Conservation (phyloP, 2,113 vertebrate species). For the Tupaia chinensis region DNA sequence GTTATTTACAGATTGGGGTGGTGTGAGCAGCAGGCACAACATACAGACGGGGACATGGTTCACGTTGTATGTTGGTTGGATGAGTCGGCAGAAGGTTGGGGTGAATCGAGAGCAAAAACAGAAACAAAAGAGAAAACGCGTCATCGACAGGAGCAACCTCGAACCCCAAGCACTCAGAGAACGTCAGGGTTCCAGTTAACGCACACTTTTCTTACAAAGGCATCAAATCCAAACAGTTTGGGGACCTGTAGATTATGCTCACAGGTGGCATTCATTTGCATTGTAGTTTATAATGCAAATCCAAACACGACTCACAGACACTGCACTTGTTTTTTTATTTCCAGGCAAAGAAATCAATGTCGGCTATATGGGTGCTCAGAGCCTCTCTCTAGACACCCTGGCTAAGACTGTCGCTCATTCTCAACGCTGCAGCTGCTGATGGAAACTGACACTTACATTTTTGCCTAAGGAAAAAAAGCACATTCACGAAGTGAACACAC, state of each 20-base stretch:
- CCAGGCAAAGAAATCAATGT: conserved; percentile 86
- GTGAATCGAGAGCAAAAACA: conserved; percentile 88
- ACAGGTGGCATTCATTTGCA: conserved; percentile 86
- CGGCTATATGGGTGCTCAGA: conserved; percentile 75
- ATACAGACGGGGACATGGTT: conserved; percentile 91
- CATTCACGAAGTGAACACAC: conserved; percentile 79
- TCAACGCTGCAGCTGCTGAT: not conserved
- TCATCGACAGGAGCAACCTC: conserved; percentile 87
- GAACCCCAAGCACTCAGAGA: conserved; percentile 83
- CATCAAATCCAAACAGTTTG: conserved; percentile 70
- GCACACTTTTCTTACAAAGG: conserved; percentile 71
- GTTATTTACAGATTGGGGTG: conserved; percentile 85
- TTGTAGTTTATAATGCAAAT: conserved; percentile 88
- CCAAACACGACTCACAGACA: conserved; percentile 84
- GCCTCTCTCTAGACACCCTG: not conserved
- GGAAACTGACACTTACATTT: conserved; percentile 83
- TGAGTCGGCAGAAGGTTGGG: conserved; percentile 91
- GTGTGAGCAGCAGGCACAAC: conserved; percentile 88
- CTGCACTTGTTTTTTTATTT: conserved; percentile 84
- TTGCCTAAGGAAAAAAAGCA: conserved; percentile 86
- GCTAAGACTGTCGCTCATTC: not conserved
- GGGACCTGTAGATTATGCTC: conserved; percentile 78
- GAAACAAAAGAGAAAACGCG: conserved; percentile 91
- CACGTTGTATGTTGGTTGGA: conserved; percentile 91
- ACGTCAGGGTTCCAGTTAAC: conserved; percentile 65